Evolutionary conservation across 2,797 vertebrate species (phyloP), one percentile per base, ranked within the genome.

Genomic region (Chrysocyon brachyurus): DNA sequence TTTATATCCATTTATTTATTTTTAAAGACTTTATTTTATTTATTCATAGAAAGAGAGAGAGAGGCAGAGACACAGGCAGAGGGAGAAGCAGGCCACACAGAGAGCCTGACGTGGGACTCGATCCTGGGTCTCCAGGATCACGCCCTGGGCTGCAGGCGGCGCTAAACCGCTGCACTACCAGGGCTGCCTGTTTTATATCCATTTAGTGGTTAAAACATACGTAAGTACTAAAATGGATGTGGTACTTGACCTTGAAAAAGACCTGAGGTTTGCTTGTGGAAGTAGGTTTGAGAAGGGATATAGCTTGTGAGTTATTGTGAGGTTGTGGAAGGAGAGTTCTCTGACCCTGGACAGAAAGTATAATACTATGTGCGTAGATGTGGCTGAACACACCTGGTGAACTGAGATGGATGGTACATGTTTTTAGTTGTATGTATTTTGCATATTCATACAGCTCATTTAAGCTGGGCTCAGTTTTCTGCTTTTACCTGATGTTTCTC

Each of bases 401-500:
- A 87, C 52, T 70, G 68, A 83, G 52, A n/a, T 24, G 61, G 26
- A 63, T 84, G 78, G 28, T 83, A 57, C 5, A 12, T 87, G 26
- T 49, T 91, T 54, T 91, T 70, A 83, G 5, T 70, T 92, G 36
- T 54, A 4, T 83, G 15, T n/a, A 54, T 94, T 81, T 87, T 73
- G 46, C 40, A 12, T 87, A 66, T 57, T 92, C 31, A 52, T 49
- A 61, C 14, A 68, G n/a, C 66, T 92, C 40, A 36, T 26, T 96
- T 89, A 54, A 79, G 2, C 46, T 33, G 19, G 46, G 8, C 84
- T 22, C 16, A 63, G 24, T 83, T 89, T 78, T 68, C 68, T 59
- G 26, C 52, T 72, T 85, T 85, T 14, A 85, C n/a, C 46, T 85
- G n/a, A 70, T 78, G 95, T 93, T 78, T 90, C 56, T 79, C 33